Evolutionary conservation across 2,888 invertebrate genomes (phyloP).

Genomic region (Eupithecia centaureata): DNA sequence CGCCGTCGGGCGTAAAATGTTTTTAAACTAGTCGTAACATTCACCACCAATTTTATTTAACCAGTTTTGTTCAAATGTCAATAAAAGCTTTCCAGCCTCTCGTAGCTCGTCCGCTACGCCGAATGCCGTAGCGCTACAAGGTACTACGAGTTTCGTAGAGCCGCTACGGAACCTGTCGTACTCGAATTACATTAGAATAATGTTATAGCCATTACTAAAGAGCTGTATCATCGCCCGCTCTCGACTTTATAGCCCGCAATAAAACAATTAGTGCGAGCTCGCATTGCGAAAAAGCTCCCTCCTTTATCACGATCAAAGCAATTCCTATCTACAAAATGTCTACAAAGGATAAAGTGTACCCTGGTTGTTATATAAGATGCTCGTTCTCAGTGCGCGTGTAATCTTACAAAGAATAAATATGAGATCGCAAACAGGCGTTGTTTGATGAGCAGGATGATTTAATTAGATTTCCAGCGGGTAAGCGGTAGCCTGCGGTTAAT

Average conservation of each 20-base stretch:
- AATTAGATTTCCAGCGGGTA: conserved; percentile 27
- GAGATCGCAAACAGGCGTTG: conserved; percentile 32
- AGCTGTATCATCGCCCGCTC: conserved; percentile 37
- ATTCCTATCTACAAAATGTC: neutral
- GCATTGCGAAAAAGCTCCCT: conserved; percentile 42
- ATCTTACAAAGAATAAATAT: conserved; percentile 39
- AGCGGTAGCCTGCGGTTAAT: conserved; percentile 24
- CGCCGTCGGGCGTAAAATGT: neutral
- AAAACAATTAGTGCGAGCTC: conserved; percentile 61
- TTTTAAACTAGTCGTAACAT: neutral
- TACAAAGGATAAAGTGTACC: neutral
- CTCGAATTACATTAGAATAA: neutral
- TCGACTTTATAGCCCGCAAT: conserved; percentile 51
- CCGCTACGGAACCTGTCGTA: neutral
- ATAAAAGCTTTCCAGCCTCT: neutral
- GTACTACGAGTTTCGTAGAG: neutral
- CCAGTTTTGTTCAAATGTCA: too few relatives aligned
- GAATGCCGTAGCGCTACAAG: neutral
- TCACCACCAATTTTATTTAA: neutral
- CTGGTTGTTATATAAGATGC: conserved; percentile 11
- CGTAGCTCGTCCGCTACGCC: neutral
- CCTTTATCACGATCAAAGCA: conserved; percentile 33
- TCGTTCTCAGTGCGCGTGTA: conserved; percentile 17
- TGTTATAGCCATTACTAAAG: conserved; percentile 8
- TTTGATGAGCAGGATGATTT: conserved; percentile 35